Evolutionary conservation across 2,797 vertebrate species (phyloP), one percentile per base, ranked within the genome.

Genomic region (Cichlasoma orientale): DNA sequence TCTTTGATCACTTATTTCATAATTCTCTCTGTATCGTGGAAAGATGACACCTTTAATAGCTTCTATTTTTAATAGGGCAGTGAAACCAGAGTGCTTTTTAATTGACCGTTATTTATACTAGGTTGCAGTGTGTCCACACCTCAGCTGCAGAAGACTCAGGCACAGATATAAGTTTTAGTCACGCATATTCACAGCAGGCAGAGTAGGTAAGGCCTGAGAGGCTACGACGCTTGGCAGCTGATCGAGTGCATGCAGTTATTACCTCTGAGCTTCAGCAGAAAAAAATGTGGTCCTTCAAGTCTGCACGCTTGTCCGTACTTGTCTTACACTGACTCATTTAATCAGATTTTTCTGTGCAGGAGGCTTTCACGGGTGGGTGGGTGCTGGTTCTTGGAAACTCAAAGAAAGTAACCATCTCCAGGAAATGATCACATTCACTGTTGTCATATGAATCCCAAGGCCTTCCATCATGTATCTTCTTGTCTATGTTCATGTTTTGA

Each of bases 1-100:
- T 58, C 68, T 56, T 73, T 3, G 81, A n/a, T 63, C 23, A 58
- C 7, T 2, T 66, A 36, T 56, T 73, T 74, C 56, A 44, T 57
- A 55, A 25, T 50, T 58, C 53, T 75, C 33, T 68, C 44, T 53
- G 55, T 47, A 33, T 73, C 23, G 5, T 29, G 21, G 36, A 27
- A 75, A 56, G 18, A 12, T 8, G 27, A 19, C 2, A 3, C 47
- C 19, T 23, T 36, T 72, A 7, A 56, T 23, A 33, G 7, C 31
- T 57, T 10, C 18, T 38, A 23, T 36, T 38, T 23, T 55, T 36
- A 81, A 57, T n/a, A 7, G n/a, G 5, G 53, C 13, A 27, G 23
- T 1, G 58, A 75, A 79, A 86, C n/a, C 33, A n/a, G 59, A 86
- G 74, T 50, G n/a, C 44, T 33, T 31, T 8, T 59, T 74, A 81